A percentile compares a stretch with the other conserved stretches of the same genome.
phyloP scores from a whole-genome alignment of 2,888 invertebrate genomes.

The Drosophila sordidula region DNA sequence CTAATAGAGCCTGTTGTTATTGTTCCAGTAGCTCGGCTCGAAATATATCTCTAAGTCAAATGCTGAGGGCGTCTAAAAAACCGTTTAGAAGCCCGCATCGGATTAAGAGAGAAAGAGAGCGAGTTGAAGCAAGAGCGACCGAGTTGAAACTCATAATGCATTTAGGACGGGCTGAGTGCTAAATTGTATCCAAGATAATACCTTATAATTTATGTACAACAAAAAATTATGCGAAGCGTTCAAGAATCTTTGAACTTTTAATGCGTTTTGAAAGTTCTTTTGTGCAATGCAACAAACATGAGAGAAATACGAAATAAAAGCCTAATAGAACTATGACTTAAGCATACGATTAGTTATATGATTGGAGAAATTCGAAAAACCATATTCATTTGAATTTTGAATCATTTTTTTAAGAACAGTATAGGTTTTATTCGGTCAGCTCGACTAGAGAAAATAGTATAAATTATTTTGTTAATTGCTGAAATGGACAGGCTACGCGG shows the following conservation, averaged over 20 bases:
- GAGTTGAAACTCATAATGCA: slow-evolving; percentile 15
- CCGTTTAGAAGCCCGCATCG: slow-evolving; percentile 39
- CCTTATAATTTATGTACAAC: slow-evolving; percentile 59
- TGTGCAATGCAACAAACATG: slow-evolving; percentile 19
- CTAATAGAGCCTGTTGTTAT: slow-evolving; percentile 42
- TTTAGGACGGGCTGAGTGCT: slow-evolving; percentile 14
- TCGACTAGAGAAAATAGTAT: background rate
- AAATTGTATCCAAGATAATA: slow-evolving; percentile 32
- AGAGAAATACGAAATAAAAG: background rate
- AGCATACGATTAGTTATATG: background rate
- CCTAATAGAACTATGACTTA: slow-evolving; percentile 4
- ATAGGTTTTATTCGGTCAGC: slow-evolving; percentile 8
- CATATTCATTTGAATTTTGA: slow-evolving; percentile 19
- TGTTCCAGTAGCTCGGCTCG: slow-evolving; percentile 35
- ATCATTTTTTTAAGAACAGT: slow-evolving; percentile 6
- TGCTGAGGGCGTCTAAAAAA: slow-evolving; percentile 46
- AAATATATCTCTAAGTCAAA: slow-evolving; percentile 7
- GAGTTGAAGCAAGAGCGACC: background rate
- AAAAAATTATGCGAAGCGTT: slow-evolving; percentile 34
- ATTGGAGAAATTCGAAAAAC: background rate
- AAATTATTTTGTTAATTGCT: slow-evolving; percentile 1
- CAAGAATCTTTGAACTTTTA: slow-evolving; percentile 51
- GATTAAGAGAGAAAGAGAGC: background rate
- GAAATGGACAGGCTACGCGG: slow-evolving; percentile 42
- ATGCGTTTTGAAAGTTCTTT: slow-evolving; percentile 56